A percentile compares a stretch with the other conserved stretches of the same genome.
Conservation (phyloP, 2,113 vertebrate species). For the Triplophysa rosa region DNA sequence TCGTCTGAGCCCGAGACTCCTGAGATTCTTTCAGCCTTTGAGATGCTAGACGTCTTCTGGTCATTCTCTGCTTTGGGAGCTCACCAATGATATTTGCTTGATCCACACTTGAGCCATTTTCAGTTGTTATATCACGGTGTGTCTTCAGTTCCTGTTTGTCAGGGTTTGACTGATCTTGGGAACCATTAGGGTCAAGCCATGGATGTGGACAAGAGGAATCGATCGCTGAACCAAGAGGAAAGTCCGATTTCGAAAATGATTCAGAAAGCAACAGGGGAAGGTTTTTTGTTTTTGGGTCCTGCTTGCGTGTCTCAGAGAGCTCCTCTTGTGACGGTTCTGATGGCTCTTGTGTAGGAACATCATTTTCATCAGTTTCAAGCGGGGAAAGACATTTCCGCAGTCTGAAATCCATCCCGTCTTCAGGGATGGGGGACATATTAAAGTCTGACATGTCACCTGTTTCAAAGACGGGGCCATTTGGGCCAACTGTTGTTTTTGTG, state of each 20-base stretch:
- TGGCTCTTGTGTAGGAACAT: not conserved
- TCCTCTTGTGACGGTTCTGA: not conserved
- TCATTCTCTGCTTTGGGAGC: not conserved
- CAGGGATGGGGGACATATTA: not conserved
- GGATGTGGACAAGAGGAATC: not conserved
- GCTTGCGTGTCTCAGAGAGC: not conserved
- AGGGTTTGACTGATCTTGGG: conserved; percentile 13
- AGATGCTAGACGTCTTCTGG: not conserved
- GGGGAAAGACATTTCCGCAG: conserved; percentile 68
- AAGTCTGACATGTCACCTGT: not conserved
- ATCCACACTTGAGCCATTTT: not conserved
- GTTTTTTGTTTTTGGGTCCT: not conserved
- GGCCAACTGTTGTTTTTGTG: not conserved
- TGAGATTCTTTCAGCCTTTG: not conserved
- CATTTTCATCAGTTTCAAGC: conserved; percentile 38
- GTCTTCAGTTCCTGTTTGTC: not conserved
- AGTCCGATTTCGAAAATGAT: conserved; percentile 38
- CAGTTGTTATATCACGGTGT: not conserved
- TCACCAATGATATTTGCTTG: not conserved
- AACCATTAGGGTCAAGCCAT: not conserved
- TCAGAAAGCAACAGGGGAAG: conserved; percentile 52
- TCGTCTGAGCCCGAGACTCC: not conserved
- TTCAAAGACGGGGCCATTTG: not conserved
- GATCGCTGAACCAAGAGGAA: conserved; percentile 43
- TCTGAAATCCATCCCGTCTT: conserved; percentile 36